Percentiles rank a stretch among this genome's conserved stretches.
These are phyloP conservation scores for Vombatus ursinus DNA, from an alignment of 2,113 vertebrate species.

Conservation along the genomic window DNA sequence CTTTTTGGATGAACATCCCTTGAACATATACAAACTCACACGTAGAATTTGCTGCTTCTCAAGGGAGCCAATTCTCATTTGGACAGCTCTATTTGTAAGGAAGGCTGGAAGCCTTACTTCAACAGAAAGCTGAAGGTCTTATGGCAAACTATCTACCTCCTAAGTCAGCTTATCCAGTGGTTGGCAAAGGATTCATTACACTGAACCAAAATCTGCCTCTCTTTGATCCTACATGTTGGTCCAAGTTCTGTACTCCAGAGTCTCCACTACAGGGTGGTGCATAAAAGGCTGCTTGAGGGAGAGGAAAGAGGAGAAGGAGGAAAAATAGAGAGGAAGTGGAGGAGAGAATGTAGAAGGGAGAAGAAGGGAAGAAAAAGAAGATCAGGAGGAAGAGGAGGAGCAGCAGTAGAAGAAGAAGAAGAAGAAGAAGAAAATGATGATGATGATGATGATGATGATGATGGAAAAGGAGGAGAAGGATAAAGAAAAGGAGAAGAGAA, in stretches of 20 bases:
- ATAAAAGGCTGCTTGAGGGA: neutral
- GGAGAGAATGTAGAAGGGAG: neutral
- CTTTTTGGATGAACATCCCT: no score
- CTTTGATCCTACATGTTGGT: no score
- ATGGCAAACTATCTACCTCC: neutral
- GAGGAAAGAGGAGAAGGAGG: neutral
- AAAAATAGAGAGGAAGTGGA: neutral
- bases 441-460: no score
- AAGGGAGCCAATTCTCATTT: no score
- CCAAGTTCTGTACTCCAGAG: neutral
- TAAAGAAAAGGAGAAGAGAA: no score
- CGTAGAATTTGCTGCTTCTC: no score
- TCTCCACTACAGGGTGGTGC: neutral
- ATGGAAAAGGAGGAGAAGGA: no score
- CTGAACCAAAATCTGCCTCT: neutral
- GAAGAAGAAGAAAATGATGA: no score
- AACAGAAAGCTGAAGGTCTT: neutral
- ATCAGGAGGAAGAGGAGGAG: neutral
- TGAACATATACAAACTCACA: no score
- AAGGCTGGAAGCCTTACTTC: no score
- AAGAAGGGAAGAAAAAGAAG: neutral
- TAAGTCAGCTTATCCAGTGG: neutral
- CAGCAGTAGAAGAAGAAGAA: neutral
- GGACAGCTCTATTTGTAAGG: no score
- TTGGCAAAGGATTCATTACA: neutral